Evolutionary conservation across 2,113 vertebrate species (phyloP).

Genomic region (Etheostoma cragini): DNA sequence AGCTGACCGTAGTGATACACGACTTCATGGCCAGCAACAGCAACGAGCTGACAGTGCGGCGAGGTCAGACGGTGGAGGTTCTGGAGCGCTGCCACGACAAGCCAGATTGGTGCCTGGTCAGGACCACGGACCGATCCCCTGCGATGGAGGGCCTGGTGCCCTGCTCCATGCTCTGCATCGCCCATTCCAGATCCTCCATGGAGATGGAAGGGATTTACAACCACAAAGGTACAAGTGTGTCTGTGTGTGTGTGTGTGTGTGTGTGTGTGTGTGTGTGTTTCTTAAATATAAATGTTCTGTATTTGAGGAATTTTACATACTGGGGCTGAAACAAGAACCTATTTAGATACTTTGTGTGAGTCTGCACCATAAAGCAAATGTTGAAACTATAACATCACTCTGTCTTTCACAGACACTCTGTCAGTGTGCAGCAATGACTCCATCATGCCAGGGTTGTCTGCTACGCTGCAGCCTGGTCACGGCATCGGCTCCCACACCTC

Average conservation of each 20-base stretch:
- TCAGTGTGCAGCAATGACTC: slow-evolving; percentile 97
- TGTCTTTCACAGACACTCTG: slow-evolving; percentile 87
- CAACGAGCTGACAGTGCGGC: slow-evolving; percentile 94
- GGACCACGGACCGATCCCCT: slow-evolving; percentile 95
- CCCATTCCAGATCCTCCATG: slow-evolving; percentile 98
- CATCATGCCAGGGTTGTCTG: slow-evolving; percentile 93
- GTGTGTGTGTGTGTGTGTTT: no score
- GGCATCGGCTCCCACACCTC: slow-evolving; percentile 93
- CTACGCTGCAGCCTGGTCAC: slow-evolving; percentile 92
- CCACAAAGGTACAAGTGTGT: slow-evolving; percentile 93
- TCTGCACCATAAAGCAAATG: background rate
- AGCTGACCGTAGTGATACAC: slow-evolving; percentile 97
- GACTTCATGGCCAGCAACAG: slow-evolving; percentile 97
- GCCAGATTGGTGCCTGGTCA: slow-evolving; percentile 97
- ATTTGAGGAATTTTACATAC: background rate
- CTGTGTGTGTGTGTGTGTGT: no score
- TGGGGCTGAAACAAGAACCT: background rate
- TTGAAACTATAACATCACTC: background rate
- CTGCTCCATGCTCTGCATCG: slow-evolving; percentile 96
- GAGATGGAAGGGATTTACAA: slow-evolving; percentile 99
- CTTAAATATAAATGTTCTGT: background rate
- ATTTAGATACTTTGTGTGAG: background rate
- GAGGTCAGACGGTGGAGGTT: slow-evolving; percentile 97
- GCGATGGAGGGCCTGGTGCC: slow-evolving; percentile 95
- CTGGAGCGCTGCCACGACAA: slow-evolving; percentile 96